These are phyloP conservation scores for Orcinus orca DNA, from an alignment of 2,113 vertebrate species.

Conservation along the genomic window DNA sequence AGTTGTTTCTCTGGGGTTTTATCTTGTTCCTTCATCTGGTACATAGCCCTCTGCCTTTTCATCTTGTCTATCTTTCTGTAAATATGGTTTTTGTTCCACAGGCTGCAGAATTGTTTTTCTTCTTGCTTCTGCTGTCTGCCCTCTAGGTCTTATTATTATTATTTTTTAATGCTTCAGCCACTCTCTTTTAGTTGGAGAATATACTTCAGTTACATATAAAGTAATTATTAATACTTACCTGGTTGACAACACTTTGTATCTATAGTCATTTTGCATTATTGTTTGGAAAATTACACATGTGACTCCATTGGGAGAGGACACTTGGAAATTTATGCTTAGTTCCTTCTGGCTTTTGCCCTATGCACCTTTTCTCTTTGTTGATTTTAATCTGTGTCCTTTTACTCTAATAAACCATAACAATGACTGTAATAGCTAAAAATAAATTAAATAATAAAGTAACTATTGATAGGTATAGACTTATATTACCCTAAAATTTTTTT, in stretches of 20 bases:
- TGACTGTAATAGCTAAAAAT: neutral
- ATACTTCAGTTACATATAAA: neutral
- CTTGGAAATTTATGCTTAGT: neutral
- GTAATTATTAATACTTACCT: neutral
- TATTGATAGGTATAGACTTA: neutral
- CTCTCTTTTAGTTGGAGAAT: neutral
- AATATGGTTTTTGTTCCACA: no score
- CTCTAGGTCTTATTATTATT: neutral
- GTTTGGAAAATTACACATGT: neutral
- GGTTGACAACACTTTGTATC: neutral
- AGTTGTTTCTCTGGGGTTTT: no score
- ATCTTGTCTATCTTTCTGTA: no score
- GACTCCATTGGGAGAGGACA: neutral
- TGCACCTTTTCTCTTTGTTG: neutral
- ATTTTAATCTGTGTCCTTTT: neutral
- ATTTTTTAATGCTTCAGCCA: neutral
- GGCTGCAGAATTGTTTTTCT: no score
- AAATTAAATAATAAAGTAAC: neutral
- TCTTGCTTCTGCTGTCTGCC: no score
- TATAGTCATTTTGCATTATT: neutral
- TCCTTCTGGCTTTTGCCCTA: neutral
- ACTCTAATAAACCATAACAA: neutral
- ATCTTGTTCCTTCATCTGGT: no score
- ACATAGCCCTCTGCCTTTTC: no score
- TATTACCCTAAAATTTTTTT: neutral